phyloP scores from a whole-genome alignment of 2,797 vertebrate genomes.

The Holocentrus rufus region DNA sequence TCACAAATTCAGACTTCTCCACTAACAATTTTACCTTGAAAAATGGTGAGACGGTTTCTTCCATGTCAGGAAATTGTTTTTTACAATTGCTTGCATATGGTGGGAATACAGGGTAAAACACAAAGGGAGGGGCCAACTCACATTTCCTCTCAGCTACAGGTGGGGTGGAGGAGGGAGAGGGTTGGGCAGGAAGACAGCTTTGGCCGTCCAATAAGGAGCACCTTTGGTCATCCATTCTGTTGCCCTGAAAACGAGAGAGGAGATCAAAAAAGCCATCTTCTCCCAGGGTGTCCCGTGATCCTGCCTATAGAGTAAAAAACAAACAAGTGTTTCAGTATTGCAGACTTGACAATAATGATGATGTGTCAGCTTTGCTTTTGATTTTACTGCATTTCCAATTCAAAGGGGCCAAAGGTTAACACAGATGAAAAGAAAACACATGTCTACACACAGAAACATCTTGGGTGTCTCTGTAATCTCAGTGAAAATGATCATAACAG shows the following conservation, averaged over 20 bases:
- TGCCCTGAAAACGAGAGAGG: conserved; percentile 95
- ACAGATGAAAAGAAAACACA: too few species aligned
- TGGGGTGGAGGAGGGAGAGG: conserved; percentile 79
- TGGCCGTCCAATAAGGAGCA: conserved; percentile 86
- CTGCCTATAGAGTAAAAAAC: conserved; percentile 67
- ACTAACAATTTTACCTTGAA: not conserved
- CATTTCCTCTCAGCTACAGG: conserved; percentile 85
- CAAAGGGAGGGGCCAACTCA: conserved; percentile 76
- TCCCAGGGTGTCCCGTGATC: conserved; percentile 82
- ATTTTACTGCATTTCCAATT: too few species aligned
- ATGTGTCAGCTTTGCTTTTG: too few species aligned
- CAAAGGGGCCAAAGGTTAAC: too few species aligned
- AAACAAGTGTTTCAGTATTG: not conserved
- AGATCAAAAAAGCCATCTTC: conserved; percentile 98
- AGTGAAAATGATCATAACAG: not conserved
- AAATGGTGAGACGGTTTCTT: not conserved
- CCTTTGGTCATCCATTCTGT: conserved; percentile 97
- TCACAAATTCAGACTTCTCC: too few species aligned
- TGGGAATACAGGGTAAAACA: conserved; percentile 61
- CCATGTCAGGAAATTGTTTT: not conserved
- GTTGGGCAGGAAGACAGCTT: conserved; percentile 68
- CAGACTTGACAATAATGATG: not conserved
- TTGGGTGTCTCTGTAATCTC: too few species aligned
- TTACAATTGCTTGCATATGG: conserved; percentile 23
- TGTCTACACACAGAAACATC: too few species aligned